Conservation (phyloP, 2,113 vertebrate species). For the Sminthopsis crassicaudata region DNA sequence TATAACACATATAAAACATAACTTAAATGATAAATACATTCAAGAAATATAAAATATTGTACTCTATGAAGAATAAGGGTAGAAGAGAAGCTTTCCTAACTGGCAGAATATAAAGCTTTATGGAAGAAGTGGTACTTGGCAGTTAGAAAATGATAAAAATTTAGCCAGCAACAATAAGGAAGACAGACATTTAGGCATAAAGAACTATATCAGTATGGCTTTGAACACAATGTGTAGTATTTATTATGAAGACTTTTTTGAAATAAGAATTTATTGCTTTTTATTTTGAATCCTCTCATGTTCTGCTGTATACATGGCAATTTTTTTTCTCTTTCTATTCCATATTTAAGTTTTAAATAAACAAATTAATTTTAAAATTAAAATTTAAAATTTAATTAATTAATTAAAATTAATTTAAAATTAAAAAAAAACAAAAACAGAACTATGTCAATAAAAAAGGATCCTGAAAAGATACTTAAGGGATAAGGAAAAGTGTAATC, state of each 20-base stretch:
- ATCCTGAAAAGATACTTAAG: neutral
- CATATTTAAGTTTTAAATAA: no score
- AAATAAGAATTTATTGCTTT: no score
- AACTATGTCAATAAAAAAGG: neutral
- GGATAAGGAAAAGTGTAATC: neutral
- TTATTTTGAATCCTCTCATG: no score
- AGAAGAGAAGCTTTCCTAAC: slow-evolving; percentile 15
- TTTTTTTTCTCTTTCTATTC: no score
- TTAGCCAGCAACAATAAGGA: neutral
- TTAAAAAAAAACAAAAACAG: no score
- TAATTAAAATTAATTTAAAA: no score
- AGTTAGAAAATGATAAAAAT: neutral
- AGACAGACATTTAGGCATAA: slow-evolving; percentile 15
- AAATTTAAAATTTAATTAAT: no score
- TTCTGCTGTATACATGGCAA: no score
- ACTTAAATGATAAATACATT: neutral
- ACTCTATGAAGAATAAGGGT: neutral
- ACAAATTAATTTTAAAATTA: no score
- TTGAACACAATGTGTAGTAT: no score
- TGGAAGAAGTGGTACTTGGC: neutral
- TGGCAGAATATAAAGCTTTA: neutral
- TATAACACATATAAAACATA: no score
- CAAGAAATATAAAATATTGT: neutral
- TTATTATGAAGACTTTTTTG: no score
- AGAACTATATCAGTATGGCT: neutral